phyloP scores from a whole-genome alignment of 2,113 vertebrate species.

The Natator depressus region DNA sequence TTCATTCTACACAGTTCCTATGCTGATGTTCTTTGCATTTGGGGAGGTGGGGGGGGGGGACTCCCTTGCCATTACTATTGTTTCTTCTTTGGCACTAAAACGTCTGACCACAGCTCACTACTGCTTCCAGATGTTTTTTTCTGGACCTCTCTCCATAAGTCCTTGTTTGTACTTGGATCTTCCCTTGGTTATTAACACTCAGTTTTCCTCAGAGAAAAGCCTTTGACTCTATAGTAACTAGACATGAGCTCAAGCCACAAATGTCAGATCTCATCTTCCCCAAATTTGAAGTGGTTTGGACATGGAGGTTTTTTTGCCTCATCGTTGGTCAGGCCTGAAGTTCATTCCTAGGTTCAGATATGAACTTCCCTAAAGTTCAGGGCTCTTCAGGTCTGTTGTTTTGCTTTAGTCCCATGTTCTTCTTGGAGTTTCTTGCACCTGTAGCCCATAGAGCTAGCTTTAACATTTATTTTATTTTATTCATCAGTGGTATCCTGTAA shows the following conservation, averaged over 20 bases:
- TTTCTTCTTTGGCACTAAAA: slow-evolving; percentile 23
- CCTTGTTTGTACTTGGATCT: slow-evolving; percentile 33
- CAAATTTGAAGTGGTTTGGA: slow-evolving; percentile 36
- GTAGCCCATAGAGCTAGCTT: background rate
- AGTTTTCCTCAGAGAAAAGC: slow-evolving; percentile 30
- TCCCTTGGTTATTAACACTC: slow-evolving; percentile 19
- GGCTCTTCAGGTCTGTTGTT: background rate
- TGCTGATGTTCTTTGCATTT: slow-evolving; percentile 9
- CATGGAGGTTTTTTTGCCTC: slow-evolving; percentile 41
- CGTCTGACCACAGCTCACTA: slow-evolving; percentile 58
- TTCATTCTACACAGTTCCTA: background rate
- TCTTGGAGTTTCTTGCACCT: background rate
- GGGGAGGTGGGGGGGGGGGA: slow-evolving; percentile 25
- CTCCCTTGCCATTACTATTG: slow-evolving; percentile 45
- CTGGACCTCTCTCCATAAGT: background rate
- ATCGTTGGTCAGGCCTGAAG: background rate
- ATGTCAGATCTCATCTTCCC: slow-evolving; percentile 54
- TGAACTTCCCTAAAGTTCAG: slow-evolving; percentile 1
- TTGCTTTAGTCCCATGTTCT: background rate
- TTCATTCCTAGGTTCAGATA: slow-evolving; percentile 12
- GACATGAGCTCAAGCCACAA: slow-evolving; percentile 29
- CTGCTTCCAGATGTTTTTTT: slow-evolving; percentile 74
- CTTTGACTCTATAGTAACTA: slow-evolving; percentile 45
- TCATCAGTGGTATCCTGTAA: no score
- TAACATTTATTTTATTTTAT: no score